Conservation (phyloP, 2,113 vertebrate genomes). For the Ceuthmochares aereus region DNA sequence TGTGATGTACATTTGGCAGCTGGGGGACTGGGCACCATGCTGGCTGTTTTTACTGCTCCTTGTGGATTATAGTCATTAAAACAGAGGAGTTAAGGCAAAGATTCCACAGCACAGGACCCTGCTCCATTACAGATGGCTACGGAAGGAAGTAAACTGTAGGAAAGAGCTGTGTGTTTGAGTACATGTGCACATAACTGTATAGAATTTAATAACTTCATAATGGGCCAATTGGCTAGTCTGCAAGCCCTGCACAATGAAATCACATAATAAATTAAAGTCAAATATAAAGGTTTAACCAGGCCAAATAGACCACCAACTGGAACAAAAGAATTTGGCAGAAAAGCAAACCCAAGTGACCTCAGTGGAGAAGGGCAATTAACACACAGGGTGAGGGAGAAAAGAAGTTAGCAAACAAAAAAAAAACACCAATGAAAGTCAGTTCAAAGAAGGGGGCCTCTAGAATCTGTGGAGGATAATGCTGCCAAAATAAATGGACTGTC, state of each 20-base stretch:
- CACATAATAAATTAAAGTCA: constrained; percentile 25
- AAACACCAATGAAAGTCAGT: neutral
- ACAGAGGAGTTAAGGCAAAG: constrained; percentile 32
- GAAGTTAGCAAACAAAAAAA: neutral
- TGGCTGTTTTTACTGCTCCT: constrained; percentile 53
- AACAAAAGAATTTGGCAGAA: constrained; percentile 54
- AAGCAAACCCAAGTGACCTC: constrained; percentile 38
- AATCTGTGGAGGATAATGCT: neutral
- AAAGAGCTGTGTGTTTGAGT: constrained; percentile 5
- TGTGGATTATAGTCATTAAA: constrained; percentile 39
- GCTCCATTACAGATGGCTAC: constrained; percentile 30
- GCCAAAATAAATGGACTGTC: neutral
- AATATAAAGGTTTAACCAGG: neutral
- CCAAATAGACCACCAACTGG: constrained; percentile 35
- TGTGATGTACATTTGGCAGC: constrained; percentile 23
- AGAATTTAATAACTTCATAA: constrained; percentile 1
- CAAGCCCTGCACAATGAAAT: constrained; percentile 24
- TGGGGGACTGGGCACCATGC: neutral
- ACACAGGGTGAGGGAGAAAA: neutral
- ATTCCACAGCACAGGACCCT: neutral
- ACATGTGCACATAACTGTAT: neutral
- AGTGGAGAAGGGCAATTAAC: constrained; percentile 38
- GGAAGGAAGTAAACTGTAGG: constrained; percentile 34
- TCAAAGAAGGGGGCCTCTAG: neutral
- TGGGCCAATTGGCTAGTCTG: constrained; percentile 1